A percentile compares a stretch with the other conserved stretches of the same genome.
Evolutionary conservation across 2,113 vertebrate species (phyloP).

Genomic region (Steatornis caripensis): DNA sequence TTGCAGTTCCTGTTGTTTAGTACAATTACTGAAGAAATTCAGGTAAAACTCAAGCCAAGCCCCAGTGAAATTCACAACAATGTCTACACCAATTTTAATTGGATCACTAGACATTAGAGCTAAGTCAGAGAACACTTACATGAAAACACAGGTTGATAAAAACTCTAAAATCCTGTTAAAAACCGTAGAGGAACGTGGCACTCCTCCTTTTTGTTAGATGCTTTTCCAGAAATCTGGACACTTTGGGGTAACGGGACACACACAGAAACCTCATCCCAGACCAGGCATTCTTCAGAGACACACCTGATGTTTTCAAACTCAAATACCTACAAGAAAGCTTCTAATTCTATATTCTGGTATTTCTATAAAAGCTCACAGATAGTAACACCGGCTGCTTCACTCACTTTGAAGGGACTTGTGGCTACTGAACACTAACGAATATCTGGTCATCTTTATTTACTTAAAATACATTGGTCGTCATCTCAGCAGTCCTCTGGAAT

Average conservation of each 20-base stretch:
- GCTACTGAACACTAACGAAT: not conserved
- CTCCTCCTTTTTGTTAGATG: not conserved
- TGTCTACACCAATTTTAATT: not conserved
- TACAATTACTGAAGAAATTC: not conserved
- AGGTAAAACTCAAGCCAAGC: not conserved
- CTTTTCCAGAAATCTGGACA: not conserved
- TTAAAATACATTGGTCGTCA: not conserved
- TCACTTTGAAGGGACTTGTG: not conserved
- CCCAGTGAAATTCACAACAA: not conserved
- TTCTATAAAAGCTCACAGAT: not conserved
- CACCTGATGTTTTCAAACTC: not conserved
- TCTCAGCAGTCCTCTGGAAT: not conserved
- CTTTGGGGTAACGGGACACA: not conserved
- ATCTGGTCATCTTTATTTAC: not conserved
- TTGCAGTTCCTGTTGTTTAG: not conserved
- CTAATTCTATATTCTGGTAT: not conserved
- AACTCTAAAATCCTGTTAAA: not conserved
- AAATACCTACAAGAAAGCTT: not conserved
- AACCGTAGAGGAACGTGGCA: not conserved
- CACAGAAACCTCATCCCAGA: not conserved
- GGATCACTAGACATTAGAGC: not conserved
- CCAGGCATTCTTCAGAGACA: not conserved
- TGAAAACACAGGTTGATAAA: not conserved
- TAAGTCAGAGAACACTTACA: not conserved
- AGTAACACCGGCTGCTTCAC: not conserved